These are phyloP conservation scores for Drosophila nasuta DNA, from an alignment of 1,140 invertebrate genomes.

Conservation along the genomic window DNA sequence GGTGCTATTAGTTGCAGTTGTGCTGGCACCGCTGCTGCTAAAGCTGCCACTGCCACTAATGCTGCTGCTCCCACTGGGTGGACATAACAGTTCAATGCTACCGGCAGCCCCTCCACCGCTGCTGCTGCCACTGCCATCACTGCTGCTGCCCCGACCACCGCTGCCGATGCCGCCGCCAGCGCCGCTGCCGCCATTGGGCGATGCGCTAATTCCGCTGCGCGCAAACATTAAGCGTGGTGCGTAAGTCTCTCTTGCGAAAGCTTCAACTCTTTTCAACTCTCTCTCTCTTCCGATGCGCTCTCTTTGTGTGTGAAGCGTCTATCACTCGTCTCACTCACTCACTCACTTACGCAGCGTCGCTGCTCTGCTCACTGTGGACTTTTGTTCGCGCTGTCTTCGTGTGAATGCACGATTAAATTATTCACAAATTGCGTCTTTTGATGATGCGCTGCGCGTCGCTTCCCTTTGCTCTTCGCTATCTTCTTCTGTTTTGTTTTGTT, in stretches of 20 bases:
- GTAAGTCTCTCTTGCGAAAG: constrained; percentile 18
- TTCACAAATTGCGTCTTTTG: constrained; percentile 76
- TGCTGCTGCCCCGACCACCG: constrained; percentile 24
- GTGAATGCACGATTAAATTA: constrained; percentile 80
- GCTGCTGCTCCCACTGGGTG: constrained; percentile 71
- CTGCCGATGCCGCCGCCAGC: background rate
- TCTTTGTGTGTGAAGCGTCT: too few species aligned
- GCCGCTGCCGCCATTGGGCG: constrained; percentile 20
- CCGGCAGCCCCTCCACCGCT: constrained; percentile 29
- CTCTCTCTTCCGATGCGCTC: background rate
- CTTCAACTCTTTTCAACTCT: constrained; percentile 50
- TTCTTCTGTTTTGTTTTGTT: background rate
- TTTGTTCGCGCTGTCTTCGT: constrained; percentile 25
- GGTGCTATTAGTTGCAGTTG: constrained; percentile 53
- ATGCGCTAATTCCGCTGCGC: constrained; percentile 46
- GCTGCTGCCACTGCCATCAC: constrained; percentile 2
- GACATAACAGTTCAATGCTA: constrained; percentile 67
- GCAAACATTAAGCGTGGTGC: constrained; percentile 50
- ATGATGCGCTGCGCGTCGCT: constrained; percentile 25
- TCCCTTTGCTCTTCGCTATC: constrained; percentile 13
- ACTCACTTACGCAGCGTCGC: constrained; percentile 1
- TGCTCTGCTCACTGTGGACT: background rate
- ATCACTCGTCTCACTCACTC: constrained; percentile 13
- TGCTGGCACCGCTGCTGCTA: constrained; percentile 66
- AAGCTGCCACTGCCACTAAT: constrained; percentile 67